Evolutionary conservation across 2,797 vertebrate species (phyloP).

Genomic region (Buceros bicornis): DNA sequence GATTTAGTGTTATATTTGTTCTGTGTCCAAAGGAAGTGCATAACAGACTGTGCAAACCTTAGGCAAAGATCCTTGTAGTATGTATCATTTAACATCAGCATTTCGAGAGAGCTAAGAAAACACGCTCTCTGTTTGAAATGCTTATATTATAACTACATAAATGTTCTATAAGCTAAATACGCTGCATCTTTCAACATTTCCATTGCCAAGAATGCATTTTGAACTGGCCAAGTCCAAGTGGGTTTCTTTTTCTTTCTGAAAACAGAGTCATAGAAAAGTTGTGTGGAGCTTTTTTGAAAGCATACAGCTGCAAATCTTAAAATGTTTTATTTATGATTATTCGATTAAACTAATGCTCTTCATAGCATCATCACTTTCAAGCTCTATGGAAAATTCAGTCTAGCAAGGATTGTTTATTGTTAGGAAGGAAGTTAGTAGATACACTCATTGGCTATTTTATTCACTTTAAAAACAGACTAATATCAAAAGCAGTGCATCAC

Average conservation of each 20-base stretch:
- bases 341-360: not conserved
- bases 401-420: not conserved
- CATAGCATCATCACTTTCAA: not conserved
- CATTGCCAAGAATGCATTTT: slow-evolving; percentile 2
- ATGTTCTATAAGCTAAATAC: not conserved
- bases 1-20: not conserved
- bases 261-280: not conserved
- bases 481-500: not conserved
- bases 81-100: not conserved
- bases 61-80: not conserved
- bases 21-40: not conserved
- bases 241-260: not conserved
- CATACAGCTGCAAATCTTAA: not conserved
- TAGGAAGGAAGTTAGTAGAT: not conserved
- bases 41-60: not conserved
- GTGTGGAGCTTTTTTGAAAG: slow-evolving; percentile 6
- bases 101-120: slow-evolving; percentile 26
- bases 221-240: slow-evolving; percentile 8
- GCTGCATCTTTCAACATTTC: not conserved
- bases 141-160: not conserved
- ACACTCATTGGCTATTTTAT: not conserved
- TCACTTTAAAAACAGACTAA: not conserved
- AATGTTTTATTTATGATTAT: slow-evolving; percentile 19
- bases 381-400: not conserved
- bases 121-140: not conserved